Conservation (phyloP, 1,140 invertebrate genomes). For the Eriocheir sinensis region DNA sequence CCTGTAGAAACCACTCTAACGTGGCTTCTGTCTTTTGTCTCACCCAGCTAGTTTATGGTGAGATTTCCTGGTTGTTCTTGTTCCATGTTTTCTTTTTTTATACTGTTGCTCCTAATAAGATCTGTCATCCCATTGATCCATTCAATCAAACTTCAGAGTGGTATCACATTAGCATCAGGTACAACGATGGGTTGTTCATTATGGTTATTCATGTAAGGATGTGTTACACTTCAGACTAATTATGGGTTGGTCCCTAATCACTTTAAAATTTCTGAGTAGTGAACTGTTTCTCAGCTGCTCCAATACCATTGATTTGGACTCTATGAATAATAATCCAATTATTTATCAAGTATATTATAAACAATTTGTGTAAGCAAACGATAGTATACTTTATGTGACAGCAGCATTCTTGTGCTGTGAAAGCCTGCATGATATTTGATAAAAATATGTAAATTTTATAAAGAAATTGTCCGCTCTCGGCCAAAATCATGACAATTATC, state of each 20-base stretch:
- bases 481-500: not conserved
- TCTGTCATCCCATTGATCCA: conserved; percentile 12
- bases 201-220: not conserved
- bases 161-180: not conserved
- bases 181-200: not conserved
- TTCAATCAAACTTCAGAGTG: not conserved
- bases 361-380: not conserved
- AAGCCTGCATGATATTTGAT: not conserved
- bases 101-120: conserved; percentile 45
- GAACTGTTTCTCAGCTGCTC: not conserved
- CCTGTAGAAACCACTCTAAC: conserved; percentile 63
- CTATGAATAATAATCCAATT: not conserved
- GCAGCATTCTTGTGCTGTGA: not conserved
- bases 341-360: not conserved
- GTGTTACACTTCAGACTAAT: not conserved
- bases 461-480: not conserved
- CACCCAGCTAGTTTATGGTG: conserved; percentile 72
- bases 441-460: not conserved
- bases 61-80: conserved; percentile 62
- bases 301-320: not conserved
- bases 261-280: not conserved
- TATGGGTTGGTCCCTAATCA: not conserved
- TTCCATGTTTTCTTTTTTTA: conserved; percentile 41
- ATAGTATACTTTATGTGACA: not conserved
- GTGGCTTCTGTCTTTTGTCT: conserved; percentile 73